Evolutionary conservation across 2,888 invertebrate species (phyloP), one percentile per base, ranked within the genome.

Genomic region (Phyllotreta cruciferae): DNA sequence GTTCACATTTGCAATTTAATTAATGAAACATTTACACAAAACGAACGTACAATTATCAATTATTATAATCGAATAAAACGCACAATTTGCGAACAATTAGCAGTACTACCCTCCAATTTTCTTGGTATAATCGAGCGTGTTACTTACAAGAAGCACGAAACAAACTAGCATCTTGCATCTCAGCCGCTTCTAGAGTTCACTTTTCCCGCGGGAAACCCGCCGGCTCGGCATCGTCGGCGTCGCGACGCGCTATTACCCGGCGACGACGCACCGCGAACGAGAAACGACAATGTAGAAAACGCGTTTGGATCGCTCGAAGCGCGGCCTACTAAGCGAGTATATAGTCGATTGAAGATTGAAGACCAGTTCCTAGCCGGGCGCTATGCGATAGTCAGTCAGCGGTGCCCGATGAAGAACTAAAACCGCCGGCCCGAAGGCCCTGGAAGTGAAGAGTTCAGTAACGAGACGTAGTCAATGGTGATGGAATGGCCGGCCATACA

Each of bases 131-230:
- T n/a, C n/a, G n/a, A n/a, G n/a, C n/a, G n/a, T n/a, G n/a, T 13
- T 64, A 71, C 71, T 70, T 58, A 71, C 71, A 63, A 71, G 60
- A 39, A 71, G 63, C 57, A 71, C 65, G 63, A 71, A 69, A 65
- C 69, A 66, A 49, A 69, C 60, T 69, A 71, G 56, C 71, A 71
- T 71, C 63, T 69, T 70, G 67, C 63, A 63, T 66, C 47, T 52
- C 58, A 53, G 7, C 37, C 37, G 38, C 52, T 37, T n/a, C 36
- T 8, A 9, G 5, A 8, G 9, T 35, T 37, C 38, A 44, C 42
- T 36, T 53, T 36, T 49, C 10, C 60, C 36, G 35, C 24, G 37
- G 42, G 37, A 37, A 37, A 13, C 6, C 38, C 37, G 38, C 11
- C 52, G 10, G 8, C 13, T 3, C 4, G 24, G 24, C 24, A 24